Percentiles rank a stretch among this genome's conserved stretches.
Evolutionary conservation across 1,140 invertebrate species (phyloP).

Genomic region (Paralvinella palmiformis): DNA sequence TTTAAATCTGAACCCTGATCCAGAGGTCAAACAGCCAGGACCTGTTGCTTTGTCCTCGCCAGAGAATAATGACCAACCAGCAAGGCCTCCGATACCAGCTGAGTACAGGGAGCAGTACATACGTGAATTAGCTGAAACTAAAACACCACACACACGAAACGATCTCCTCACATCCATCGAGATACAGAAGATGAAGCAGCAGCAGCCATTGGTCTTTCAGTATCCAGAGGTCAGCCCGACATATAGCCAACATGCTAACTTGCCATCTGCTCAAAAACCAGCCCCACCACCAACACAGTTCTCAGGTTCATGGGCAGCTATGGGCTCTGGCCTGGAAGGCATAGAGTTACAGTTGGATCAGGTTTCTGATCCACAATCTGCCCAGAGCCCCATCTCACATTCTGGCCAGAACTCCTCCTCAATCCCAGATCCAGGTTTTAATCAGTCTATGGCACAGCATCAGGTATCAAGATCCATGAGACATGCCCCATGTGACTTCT

Average conservation of each 20-base stretch:
- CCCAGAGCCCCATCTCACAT: no score
- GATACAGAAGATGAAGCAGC: constrained; percentile 26
- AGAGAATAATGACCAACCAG: constrained; percentile 10
- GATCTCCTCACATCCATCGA: constrained; percentile 28
- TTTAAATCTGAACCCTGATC: background rate
- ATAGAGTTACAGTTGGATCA: no score
- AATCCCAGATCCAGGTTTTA: no score
- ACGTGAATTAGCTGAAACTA: constrained; percentile 31
- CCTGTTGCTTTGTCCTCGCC: background rate
- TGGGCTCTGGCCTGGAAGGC: no score
- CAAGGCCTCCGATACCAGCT: constrained; percentile 33
- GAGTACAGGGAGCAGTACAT: constrained; percentile 29
- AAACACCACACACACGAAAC: constrained; percentile 31
- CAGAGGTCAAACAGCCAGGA: background rate
- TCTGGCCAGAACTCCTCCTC: no score
- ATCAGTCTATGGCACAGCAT: no score
- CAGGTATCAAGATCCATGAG: no score
- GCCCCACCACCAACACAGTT: background rate
- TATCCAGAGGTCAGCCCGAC: constrained; percentile 26
- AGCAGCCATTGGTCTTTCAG: constrained; percentile 31
- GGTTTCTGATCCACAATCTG: no score
- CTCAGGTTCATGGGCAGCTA: no score
- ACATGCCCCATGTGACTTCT: no score
- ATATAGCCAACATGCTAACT: background rate
- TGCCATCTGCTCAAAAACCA: background rate